These are phyloP conservation scores for Hassar affinis DNA, from an alignment of 2,113 vertebrate species.

Conservation along the genomic window DNA sequence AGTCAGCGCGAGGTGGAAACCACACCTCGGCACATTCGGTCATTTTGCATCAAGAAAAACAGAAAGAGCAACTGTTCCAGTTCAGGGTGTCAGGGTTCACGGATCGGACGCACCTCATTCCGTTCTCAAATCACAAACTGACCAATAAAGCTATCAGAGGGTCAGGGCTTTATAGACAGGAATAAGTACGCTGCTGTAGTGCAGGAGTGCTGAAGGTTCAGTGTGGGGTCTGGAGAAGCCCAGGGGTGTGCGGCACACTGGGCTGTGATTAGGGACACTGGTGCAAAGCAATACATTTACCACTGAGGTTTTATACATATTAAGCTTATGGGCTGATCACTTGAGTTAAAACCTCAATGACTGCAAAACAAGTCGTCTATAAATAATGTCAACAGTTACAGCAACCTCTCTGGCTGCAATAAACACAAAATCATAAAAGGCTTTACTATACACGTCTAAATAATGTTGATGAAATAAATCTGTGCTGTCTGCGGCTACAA, in stretches of 20 bases:
- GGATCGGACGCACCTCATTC: not conserved
- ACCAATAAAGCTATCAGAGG: not conserved
- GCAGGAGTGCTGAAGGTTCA: not conserved
- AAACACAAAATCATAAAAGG: not conserved
- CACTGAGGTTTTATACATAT: not conserved
- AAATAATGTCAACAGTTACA: not conserved
- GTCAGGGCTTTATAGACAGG: too few species aligned
- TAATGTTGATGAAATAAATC: not conserved
- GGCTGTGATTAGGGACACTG: not conserved
- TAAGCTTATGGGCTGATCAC: not conserved
- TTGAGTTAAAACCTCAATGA: not conserved
- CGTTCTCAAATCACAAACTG: not conserved
- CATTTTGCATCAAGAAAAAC: slow-evolving; percentile 1
- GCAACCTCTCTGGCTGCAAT: not conserved
- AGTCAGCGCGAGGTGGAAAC: not conserved
- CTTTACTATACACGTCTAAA: too few species aligned
- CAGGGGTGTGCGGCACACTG: not conserved
- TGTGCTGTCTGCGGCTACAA: not conserved
- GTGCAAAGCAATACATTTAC: not conserved
- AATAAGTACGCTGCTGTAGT: not conserved
- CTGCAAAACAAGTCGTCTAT: not conserved
- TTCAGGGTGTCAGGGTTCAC: not conserved
- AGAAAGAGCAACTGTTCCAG: not conserved
- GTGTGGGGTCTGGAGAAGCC: not conserved
- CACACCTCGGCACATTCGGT: slow-evolving; percentile 3